Evolutionary conservation across 2,888 invertebrate genomes (phyloP).

Genomic region (Drosophila phalerata): DNA sequence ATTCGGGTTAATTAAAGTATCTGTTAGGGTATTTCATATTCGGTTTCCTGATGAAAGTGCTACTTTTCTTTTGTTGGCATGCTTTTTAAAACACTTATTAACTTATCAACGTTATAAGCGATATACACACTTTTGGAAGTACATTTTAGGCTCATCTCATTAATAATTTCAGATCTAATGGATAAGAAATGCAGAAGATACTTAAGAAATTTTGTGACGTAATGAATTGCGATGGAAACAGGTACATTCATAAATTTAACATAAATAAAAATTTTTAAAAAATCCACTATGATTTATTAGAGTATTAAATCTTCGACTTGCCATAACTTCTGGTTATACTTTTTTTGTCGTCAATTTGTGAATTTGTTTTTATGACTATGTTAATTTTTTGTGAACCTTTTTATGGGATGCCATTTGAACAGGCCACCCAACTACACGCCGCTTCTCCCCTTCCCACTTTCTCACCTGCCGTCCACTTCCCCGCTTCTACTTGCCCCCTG

Average conservation of each 20-base stretch:
- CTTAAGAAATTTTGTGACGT: background rate
- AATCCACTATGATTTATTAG: background rate
- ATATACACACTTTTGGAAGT: background rate
- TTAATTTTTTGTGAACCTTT: slow-evolving; percentile 65
- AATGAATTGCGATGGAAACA: background rate
- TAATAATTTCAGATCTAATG: background rate
- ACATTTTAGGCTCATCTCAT: background rate
- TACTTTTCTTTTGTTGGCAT: background rate
- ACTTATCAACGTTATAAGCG: background rate
- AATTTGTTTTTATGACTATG: slow-evolving; percentile 70
- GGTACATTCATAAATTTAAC: no score
- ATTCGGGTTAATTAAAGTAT: no score
- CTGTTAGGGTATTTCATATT: background rate
- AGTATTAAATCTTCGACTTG: slow-evolving; percentile 3
- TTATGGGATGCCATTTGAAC: slow-evolving; percentile 66
- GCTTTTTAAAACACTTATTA: background rate
- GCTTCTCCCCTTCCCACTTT: slow-evolving; percentile 1
- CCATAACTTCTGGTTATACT: background rate
- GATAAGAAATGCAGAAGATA: background rate
- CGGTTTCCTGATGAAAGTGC: background rate
- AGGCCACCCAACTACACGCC: slow-evolving; percentile 8
- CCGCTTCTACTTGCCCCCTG: background rate
- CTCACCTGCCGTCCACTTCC: slow-evolving; percentile 3
- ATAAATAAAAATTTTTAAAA: no score
- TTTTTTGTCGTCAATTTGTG: slow-evolving; percentile 20